These are phyloP conservation scores for Centropristis striata DNA, from an alignment of 2,113 vertebrate genomes.

Conservation along the genomic window DNA sequence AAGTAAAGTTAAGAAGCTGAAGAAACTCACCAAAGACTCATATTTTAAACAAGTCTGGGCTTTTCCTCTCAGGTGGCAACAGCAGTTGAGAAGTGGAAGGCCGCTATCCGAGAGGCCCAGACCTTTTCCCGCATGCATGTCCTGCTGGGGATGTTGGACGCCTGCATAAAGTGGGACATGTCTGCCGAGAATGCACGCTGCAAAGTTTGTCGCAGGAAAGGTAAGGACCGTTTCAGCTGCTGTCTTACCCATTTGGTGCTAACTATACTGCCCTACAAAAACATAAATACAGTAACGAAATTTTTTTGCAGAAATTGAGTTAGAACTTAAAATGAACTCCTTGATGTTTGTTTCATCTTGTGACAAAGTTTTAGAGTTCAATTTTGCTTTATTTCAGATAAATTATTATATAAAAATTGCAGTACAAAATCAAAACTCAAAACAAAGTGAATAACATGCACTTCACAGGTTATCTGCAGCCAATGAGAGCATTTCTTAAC, in stretches of 20 bases:
- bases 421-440: too few relatives aligned
- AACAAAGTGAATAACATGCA: not conserved
- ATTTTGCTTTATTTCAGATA: too few relatives aligned
- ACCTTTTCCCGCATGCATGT: conserved; percentile 98
- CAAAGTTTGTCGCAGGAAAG: conserved; percentile 99
- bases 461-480: not conserved
- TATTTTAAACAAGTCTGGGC: not conserved
- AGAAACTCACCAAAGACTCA: not conserved
- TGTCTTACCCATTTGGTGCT: not conserved
- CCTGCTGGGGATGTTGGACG: conserved; percentile 96
- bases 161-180: conserved; percentile 99
- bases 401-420: too few relatives aligned
- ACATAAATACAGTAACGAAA: too few relatives aligned
- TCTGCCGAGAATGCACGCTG: conserved; percentile 97
- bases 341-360: too few relatives aligned
- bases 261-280: too few relatives aligned
- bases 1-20: too few relatives aligned
- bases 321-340: too few relatives aligned
- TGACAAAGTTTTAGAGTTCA: too few relatives aligned
- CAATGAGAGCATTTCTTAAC: not conserved
- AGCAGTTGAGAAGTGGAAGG: conserved; percentile 96
- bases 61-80: conserved; percentile 90
- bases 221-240: conserved; percentile 72
- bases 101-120: conserved; percentile 93
- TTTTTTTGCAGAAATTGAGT: too few relatives aligned